Base-by-base conservation (phyloP, 2,797 vertebrate species). In the Bovichtus diacanthus region DNA sequence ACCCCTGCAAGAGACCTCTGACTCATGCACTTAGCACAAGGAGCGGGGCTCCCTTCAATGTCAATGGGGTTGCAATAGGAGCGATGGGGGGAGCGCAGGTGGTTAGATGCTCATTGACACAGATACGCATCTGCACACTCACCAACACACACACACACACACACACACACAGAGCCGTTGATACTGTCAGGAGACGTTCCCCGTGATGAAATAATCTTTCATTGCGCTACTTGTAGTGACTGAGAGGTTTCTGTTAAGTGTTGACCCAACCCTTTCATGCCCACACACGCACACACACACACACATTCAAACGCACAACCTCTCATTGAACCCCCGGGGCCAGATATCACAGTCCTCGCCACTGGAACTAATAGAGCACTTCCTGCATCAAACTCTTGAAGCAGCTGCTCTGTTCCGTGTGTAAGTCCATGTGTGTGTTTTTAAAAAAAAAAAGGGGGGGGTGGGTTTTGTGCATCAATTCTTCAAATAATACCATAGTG, bases 321-420 rank as follows among this genome's bases (percentile, higher is more conserved):
- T 70, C 76, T 80, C 66, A 71, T 73, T 82, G 84, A 88, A 83
- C 82, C 90, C 88, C 74, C 6, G 82, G 84, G 91, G 92, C 85
- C 74, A 89, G 77, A 92, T 92, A 91, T 92, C 88, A 87, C 88
- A 85, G 85, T 68, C 84, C 84, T 89, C 81, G 55, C 86, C 87
- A 90, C 90, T 93, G 90, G 91, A 94, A 93, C 92, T 93, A 93
- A 94, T 94, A 92, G 84, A 92, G 87, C 71, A 83, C 89, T 93
- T 94, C 92, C 94, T 93, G 91, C 87, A 88, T 82, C 78, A 83
- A 87, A 80, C 70, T 82, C 83, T 81, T 84, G 84, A 88, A 83
- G 89, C 92, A 93, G 93, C 91, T 94, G 93, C 92, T 90, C 59
- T 77, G 51, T 88, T 86, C 82, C 80, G 47, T 85, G 81, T 90